Evolutionary conservation across 2,113 vertebrate species (phyloP).

Genomic region (Chloroceryle aenea): DNA sequence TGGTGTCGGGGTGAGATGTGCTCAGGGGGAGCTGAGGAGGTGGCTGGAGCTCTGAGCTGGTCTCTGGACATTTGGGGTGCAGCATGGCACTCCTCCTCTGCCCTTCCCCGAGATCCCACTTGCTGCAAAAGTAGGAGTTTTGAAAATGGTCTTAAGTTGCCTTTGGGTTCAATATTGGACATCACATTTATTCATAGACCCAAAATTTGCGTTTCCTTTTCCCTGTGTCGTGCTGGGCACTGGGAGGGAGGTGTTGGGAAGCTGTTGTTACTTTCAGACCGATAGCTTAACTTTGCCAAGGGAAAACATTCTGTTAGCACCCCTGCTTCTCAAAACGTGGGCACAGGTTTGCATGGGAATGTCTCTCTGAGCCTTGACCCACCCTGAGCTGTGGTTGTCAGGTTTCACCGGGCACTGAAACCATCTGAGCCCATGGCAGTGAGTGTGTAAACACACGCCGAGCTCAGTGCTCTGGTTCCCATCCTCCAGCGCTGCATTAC

Average conservation of each 20-base stretch:
- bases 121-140: background rate
- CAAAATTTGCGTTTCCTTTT: background rate
- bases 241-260: background rate
- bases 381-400: fast-evolving
- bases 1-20: background rate
- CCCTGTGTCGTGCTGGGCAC: fast-evolving
- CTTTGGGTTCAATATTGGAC: background rate
- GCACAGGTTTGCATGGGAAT: too few relatives aligned
- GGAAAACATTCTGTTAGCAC: background rate
- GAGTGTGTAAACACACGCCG: background rate
- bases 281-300: background rate
- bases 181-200: background rate
- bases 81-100: background rate
- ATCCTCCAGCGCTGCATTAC: background rate
- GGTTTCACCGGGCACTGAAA: background rate
- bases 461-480: background rate
- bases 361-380: background rate
- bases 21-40: background rate
- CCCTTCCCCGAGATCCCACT: background rate
- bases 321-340: background rate
- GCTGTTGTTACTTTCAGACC: background rate
- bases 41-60: background rate
- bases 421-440: background rate
- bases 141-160: background rate
- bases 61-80: fast-evolving